A percentile compares a stretch with the other conserved stretches of the same genome.
Evolutionary conservation across 2,888 invertebrate species (phyloP).

Genomic region (Eumerus sabulonum): DNA sequence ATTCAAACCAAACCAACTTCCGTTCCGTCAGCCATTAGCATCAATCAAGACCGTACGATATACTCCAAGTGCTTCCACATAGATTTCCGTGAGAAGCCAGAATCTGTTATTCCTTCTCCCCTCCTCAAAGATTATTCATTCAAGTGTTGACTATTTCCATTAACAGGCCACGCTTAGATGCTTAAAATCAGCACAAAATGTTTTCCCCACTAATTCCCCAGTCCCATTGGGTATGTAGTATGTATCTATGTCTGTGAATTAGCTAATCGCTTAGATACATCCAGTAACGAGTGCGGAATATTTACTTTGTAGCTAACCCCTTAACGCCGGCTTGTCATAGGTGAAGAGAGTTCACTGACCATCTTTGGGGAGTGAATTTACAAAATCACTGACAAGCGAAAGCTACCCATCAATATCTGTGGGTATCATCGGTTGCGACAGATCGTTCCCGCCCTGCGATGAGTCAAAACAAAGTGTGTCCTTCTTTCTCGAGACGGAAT

Average conservation of each 20-base stretch:
- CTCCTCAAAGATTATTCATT: slow-evolving; percentile 7
- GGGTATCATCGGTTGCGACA: not conserved
- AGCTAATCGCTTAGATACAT: slow-evolving; percentile 26
- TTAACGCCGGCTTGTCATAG: not conserved
- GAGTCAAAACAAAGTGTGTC: not conserved
- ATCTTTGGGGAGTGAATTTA: not conserved
- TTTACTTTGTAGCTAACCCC: no score
- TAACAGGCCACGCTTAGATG: slow-evolving; percentile 3
- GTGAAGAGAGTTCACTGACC: slow-evolving; percentile 33
- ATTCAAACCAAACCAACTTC: no score
- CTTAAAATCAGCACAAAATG: slow-evolving; percentile 3
- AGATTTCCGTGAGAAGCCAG: no score
- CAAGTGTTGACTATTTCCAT: slow-evolving; percentile 34
- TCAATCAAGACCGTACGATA: no score
- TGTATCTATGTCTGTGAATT: no score
- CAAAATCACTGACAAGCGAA: not conserved
- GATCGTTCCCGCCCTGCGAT: not conserved
- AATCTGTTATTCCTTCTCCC: no score
- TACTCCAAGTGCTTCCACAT: no score
- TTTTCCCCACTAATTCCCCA: slow-evolving; percentile 33
- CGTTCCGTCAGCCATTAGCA: no score
- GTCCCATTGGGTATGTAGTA: slow-evolving; percentile 18
- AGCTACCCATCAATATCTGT: slow-evolving; percentile 12
- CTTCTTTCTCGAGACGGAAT: not conserved
- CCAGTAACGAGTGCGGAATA: not conserved